Evolutionary conservation across 2,113 vertebrate genomes (phyloP), one percentile per base, ranked within the genome.

Genomic region (Hippocampus comes): DNA sequence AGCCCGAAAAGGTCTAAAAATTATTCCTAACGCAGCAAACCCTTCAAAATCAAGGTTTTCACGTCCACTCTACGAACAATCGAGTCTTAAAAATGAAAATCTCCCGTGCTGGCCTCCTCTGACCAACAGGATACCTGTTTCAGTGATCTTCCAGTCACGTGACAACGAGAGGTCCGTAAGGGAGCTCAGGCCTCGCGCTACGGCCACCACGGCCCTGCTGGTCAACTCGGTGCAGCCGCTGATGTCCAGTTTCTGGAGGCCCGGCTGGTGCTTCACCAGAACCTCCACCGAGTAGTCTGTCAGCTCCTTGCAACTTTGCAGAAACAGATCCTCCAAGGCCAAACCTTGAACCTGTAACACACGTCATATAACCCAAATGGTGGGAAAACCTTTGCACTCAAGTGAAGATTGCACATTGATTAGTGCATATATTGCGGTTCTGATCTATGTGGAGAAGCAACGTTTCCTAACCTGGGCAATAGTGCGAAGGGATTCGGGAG

Each of bases 281-380:
- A 78, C 49, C 56, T 89, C 89, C 60, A 96, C 71, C 0, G 94
- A 91, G 78, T 93, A 93, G 70, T 94, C 92, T 0, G 91, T 93
- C 78, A 96, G 90, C 72, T 95, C 93, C 78, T 86, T 92, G 77
- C 94, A 96, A 73, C 90, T 83, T 0, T 89, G 93, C 51, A 95
- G 85, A 64, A 63, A 72, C 64, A 95, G 73, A 51, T 94, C 93
- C 78, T 88, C 74, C 41, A 96, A 74, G 4, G 68, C 69, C n/a
- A 95, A 82, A 70, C 87, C 88, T 1, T 88, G 74, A 27, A 94
- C 90, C 76, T 91, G 59, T 1, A 63, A 61, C 11, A 69, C 11
- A 48, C 2, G 17, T 20, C 34, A 46, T 17, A 34, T 18, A 9
- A 53, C 1, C 18, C 14, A 18, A 4, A 4, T 5, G 3, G 5